phyloP scores from a whole-genome alignment of 2,888 invertebrate species.

The Eubasilissa splendida region DNA sequence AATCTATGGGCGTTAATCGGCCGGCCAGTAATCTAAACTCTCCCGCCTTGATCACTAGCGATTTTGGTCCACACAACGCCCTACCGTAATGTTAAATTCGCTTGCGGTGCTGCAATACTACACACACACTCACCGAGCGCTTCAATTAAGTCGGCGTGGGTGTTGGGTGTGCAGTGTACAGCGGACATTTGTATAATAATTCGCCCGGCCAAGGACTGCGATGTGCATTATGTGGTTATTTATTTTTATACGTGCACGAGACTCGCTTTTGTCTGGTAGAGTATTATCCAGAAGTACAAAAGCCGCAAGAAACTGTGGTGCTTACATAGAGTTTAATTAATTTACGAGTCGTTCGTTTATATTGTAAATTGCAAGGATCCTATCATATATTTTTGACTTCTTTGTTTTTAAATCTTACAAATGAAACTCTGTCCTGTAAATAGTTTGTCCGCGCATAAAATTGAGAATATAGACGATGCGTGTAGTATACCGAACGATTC shows the following conservation, averaged over 20 bases:
- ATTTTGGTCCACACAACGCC: conserved; percentile 6
- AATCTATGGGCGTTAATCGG: conserved; percentile 22
- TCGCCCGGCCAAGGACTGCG: conserved; percentile 43
- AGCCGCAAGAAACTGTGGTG: conserved; percentile 4
- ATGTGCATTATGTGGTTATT: background rate
- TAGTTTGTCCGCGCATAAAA: no score
- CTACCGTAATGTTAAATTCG: background rate
- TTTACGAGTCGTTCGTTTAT: no score
- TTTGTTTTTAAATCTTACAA: no score
- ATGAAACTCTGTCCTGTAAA: no score
- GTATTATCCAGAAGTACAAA: background rate
- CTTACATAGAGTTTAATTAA: no score
- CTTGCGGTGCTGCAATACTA: background rate
- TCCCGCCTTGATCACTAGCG: background rate
- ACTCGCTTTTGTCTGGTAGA: conserved; percentile 6
- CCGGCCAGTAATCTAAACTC: conserved; percentile 24
- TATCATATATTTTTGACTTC: no score
- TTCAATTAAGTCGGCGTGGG: conserved; percentile 55
- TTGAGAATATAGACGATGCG: no score
- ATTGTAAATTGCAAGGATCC: no score
- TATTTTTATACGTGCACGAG: conserved; percentile 22
- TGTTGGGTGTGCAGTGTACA: conserved; percentile 36
- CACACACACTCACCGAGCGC: conserved; percentile 10
- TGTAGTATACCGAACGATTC: no score
- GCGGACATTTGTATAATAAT: conserved; percentile 51